Conservation (phyloP, 1,140 invertebrate species). For the Holcopasites calliopsidis region DNA sequence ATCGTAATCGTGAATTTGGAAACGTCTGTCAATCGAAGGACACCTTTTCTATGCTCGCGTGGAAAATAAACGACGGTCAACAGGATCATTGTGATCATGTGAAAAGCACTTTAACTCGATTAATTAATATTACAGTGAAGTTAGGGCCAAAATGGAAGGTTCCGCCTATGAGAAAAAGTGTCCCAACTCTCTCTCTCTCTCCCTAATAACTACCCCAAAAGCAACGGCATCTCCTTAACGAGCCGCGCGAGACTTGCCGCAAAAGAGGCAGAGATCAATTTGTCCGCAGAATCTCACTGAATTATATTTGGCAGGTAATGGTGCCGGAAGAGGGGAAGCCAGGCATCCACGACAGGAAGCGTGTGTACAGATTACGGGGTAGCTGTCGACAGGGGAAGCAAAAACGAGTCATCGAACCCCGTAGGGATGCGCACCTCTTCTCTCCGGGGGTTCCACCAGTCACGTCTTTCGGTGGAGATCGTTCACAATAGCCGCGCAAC, state of each 20-base stretch:
- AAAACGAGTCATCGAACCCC: conserved; percentile 12
- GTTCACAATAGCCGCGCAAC: conserved; percentile 43
- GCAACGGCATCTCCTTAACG: background rate
- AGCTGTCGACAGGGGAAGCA: conserved; percentile 56
- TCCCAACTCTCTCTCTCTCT: background rate
- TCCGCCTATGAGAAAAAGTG: background rate
- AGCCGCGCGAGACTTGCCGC: background rate
- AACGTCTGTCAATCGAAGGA: background rate
- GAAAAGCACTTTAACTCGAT: background rate
- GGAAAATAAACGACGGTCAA: background rate
- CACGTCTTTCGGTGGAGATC: conserved; percentile 13
- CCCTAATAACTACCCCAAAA: background rate
- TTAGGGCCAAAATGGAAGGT: too few relatives aligned
- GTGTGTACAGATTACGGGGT: conserved; percentile 52
- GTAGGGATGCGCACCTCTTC: conserved; percentile 22
- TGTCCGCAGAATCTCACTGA: background rate
- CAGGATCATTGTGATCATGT: background rate
- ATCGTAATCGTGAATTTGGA: conserved; percentile 9
- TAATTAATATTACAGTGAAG: too few relatives aligned
- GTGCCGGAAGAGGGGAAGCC: background rate
- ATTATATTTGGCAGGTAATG: background rate
- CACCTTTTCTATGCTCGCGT: background rate
- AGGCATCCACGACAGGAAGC: conserved; percentile 3
- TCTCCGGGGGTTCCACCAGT: conserved; percentile 31
- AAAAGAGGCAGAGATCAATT: background rate